A percentile compares a stretch with the other conserved stretches of the same genome.
phyloP scores from a whole-genome alignment of 1,140 invertebrate species.

The Pseudoatta argentina region DNA sequence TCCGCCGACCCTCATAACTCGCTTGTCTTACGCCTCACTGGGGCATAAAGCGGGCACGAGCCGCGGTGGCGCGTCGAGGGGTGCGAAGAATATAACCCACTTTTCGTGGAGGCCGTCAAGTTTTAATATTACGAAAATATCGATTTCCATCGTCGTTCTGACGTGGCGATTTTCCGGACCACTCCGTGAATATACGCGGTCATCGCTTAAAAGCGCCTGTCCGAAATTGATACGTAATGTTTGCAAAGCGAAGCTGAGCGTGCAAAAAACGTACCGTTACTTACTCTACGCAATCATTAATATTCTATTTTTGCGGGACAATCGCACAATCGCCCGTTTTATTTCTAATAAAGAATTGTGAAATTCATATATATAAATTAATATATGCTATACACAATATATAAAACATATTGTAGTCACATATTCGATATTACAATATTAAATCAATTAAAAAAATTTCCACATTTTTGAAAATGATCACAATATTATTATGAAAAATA shows the following conservation, averaged over 20 bases:
- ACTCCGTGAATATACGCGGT: conserved; percentile 51
- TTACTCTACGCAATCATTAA: conserved; percentile 35
- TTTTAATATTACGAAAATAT: conserved; percentile 78
- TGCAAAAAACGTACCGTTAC: conserved; percentile 37
- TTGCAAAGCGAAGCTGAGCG: conserved; percentile 25
- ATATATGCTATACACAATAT: background rate
- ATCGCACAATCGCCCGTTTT: background rate
- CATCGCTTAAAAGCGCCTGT: conserved; percentile 55
- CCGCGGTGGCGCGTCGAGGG: conserved; percentile 37
- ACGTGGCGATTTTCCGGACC: conserved; percentile 54
- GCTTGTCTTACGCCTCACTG: conserved; percentile 63
- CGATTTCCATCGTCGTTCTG: conserved; percentile 72
- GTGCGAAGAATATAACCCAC: conserved; percentile 70
- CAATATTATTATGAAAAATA: background rate
- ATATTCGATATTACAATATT: background rate
- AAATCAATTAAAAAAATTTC: background rate
- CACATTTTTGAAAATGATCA: background rate
- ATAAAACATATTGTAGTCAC: background rate
- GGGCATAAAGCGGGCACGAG: conserved; percentile 53
- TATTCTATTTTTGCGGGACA: conserved; percentile 9
- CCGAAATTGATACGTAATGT: conserved; percentile 55
- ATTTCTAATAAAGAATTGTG: conserved; percentile 17
- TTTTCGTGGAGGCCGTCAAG: conserved; percentile 70
- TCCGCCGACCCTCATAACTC: conserved; percentile 70
- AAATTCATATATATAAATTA: conserved; percentile 11